Percentiles rank a stretch among this genome's conserved stretches.
Conservation (phyloP, 2,113 vertebrate genomes). For the Tautogolabrus adspersus region DNA sequence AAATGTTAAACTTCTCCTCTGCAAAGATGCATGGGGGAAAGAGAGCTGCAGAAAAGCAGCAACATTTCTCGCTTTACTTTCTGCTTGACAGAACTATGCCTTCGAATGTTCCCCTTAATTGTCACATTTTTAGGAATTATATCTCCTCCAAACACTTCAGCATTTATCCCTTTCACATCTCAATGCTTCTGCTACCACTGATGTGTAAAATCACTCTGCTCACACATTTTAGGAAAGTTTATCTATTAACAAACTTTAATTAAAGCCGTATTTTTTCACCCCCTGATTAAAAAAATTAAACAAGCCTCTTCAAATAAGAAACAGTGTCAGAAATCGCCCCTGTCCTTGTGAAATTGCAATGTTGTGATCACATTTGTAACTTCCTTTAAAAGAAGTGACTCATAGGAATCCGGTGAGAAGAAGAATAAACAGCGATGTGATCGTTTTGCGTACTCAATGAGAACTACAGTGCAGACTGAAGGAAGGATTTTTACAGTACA, state of each 20-base stretch:
- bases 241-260: constrained; percentile 33
- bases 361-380: not conserved
- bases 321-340: not conserved
- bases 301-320: constrained; percentile 2
- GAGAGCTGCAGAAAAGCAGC: not conserved
- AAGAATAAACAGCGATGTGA: constrained; percentile 5
- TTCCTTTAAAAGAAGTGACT: constrained; percentile 5
- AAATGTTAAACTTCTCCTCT: not conserved
- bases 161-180: not conserved
- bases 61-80: not conserved
- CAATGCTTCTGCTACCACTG: not conserved
- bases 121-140: not conserved
- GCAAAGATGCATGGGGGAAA: not conserved
- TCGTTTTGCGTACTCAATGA: constrained; percentile 37
- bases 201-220: constrained; percentile 23
- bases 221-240: constrained; percentile 15
- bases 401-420: constrained; percentile 19
- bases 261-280: constrained; percentile 14
- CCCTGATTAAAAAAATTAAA: constrained; percentile 38
- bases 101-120: not conserved
- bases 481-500: constrained; percentile 16
- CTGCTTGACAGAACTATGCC: not conserved
- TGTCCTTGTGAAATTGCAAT: not conserved
- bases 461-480: not conserved
- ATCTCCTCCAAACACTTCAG: constrained; percentile 16